Evolutionary conservation across 1,140 invertebrate genomes (phyloP).

Genomic region (Drosophila virilis): DNA sequence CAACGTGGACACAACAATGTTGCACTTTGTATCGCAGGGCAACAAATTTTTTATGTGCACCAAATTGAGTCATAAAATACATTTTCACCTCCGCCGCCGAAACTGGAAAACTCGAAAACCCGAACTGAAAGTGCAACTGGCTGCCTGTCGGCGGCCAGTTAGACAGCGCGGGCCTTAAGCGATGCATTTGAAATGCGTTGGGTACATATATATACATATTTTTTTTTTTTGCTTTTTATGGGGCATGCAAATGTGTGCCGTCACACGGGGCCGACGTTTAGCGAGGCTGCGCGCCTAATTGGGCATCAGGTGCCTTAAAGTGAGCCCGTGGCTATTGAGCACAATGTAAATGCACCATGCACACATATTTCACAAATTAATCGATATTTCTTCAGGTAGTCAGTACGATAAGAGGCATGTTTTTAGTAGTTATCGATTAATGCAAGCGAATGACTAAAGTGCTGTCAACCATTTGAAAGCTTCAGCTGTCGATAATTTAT

Average conservation of each 20-base stretch:
- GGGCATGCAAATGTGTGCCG: conserved; percentile 26
- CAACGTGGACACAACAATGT: conserved; percentile 57
- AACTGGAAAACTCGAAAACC: conserved; percentile 16
- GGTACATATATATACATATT: conserved; percentile 1
- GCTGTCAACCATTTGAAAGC: background rate
- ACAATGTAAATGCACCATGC: background rate
- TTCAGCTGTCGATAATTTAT: conserved; percentile 1
- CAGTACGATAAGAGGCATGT: no score
- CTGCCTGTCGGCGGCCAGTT: background rate
- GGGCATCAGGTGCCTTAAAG: conserved; percentile 17
- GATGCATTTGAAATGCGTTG: conserved; percentile 60
- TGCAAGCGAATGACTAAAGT: no score
- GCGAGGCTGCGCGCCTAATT: conserved; percentile 50
- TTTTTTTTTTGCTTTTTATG: conserved; percentile 44
- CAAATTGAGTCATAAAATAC: conserved; percentile 81
- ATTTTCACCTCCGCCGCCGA: conserved; percentile 57
- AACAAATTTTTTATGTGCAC: conserved; percentile 75
- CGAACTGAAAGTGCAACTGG: conserved; percentile 18
- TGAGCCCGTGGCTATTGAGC: background rate
- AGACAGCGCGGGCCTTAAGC: conserved; percentile 43
- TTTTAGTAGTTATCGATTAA: no score
- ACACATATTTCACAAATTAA: background rate
- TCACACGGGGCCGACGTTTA: conserved; percentile 44
- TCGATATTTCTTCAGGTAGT: background rate
- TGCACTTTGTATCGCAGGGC: conserved; percentile 67